These are phyloP conservation scores for Vulpes ferrilata DNA, from an alignment of 2,113 vertebrate genomes.

Conservation along the genomic window DNA sequence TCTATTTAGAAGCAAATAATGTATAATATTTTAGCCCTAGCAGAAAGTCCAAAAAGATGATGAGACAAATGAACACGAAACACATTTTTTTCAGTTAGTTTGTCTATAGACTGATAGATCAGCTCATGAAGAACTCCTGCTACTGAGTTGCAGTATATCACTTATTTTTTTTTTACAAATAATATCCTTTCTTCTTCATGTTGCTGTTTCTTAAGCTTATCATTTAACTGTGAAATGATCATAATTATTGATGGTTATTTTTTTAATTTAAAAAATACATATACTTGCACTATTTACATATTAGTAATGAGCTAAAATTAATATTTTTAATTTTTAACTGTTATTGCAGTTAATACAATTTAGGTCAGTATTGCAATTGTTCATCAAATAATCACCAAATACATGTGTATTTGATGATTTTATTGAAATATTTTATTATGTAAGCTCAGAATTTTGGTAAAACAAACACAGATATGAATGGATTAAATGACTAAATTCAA, in stretches of 20 bases:
- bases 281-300: not conserved
- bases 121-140: not conserved
- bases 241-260: not conserved
- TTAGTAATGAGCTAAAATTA: not conserved
- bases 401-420: not conserved
- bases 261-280: not conserved
- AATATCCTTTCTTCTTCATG: not conserved
- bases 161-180: not conserved
- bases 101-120: not conserved
- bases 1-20: constrained; percentile 46
- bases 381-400: not conserved
- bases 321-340: constrained; percentile 11
- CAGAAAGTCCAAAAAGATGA: not conserved
- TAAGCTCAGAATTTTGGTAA: not conserved
- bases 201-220: not conserved
- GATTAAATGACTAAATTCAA: not conserved
- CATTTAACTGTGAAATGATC: not conserved
- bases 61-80: not conserved
- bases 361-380: not conserved
- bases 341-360: not conserved
- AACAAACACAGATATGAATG: not conserved
- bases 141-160: not conserved
- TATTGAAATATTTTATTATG: not conserved
- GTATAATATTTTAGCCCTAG: not conserved
- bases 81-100: not conserved